Evolutionary conservation across 2,888 invertebrate species (phyloP).

Genomic region (Chydorus sphaericus): DNA sequence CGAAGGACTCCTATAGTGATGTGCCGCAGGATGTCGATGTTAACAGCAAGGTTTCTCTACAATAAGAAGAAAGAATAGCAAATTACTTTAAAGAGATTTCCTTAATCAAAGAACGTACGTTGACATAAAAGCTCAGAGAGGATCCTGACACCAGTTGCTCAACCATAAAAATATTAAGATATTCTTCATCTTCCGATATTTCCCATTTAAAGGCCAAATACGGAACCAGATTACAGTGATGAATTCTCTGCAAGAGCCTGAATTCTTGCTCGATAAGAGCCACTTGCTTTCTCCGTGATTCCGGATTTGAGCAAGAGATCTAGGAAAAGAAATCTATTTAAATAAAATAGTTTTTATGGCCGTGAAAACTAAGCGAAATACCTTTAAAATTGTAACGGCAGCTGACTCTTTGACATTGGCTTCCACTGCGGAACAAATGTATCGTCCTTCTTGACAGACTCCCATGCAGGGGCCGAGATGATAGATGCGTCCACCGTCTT

Average conservation of each 20-base stretch:
- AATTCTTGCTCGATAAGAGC: conserved; percentile 62
- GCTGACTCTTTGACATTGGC: conserved; percentile 1
- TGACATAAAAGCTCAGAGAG: neutral
- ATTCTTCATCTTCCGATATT: conserved; percentile 20
- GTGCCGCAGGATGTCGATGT: conserved; percentile 42
- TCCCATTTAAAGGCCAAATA: conserved; percentile 54
- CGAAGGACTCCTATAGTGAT: conserved; percentile 56
- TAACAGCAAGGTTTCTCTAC: conserved; percentile 36
- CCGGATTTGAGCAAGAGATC: neutral
- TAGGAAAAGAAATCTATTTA: neutral
- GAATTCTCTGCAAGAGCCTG: conserved; percentile 48
- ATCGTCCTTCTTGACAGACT: neutral
- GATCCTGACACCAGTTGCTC: neutral
- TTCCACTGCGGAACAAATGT: conserved; percentile 7
- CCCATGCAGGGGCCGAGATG: conserved; percentile 8
- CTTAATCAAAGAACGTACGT: neutral
- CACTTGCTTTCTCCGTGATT: conserved; percentile 32
- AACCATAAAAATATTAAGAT: conserved; percentile 18
- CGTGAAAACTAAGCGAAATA: too few species aligned
- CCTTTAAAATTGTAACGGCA: neutral
- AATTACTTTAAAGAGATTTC: neutral
- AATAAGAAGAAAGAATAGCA: conserved; percentile 22
- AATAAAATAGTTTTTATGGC: too few species aligned
- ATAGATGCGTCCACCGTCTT: neutral
- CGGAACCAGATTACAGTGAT: conserved; percentile 54